Evolutionary conservation across 2,113 vertebrate genomes (phyloP), one percentile per base, ranked within the genome.

Genomic region (Grantiella picta): DNA sequence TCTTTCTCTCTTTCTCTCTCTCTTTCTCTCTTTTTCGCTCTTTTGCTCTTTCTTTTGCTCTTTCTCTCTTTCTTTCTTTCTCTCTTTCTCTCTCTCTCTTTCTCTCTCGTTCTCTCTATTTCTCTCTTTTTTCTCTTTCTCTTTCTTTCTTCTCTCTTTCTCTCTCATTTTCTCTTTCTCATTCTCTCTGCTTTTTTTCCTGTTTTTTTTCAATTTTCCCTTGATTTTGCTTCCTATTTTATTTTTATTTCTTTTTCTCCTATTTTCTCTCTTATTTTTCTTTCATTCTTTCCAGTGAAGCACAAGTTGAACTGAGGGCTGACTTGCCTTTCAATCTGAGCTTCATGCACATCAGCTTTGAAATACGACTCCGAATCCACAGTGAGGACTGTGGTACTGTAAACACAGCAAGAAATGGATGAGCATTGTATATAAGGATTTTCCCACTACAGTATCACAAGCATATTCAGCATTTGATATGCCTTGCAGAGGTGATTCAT

Each of bases 21-120:
- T 38, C 4, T 9, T 7, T 1, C 16, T 25, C 22, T 14, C 3
- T 22, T 17, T 17, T 1, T 27, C 15, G 8, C 3, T 22, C 33
- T 47, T 6, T n/a, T 24, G 23, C 10, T 20, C 23, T 49, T 24
- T 22, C 12, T 49, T 13, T 24, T 12, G 23, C 9, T 50, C 13
- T 50, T 2, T 57, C 11, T 14, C 7, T 28, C 13, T 60, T 3
- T 47, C 5, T 27, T 24, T 10, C 7, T 45, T 20, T 59, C 6
- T 50, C 5, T 21, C 6, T 40, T 9, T 22, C 5, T 31, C 17
- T 16, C 1, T 9, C 2, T 3, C 1, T 29, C 2, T 5, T 2
- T 17, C 4, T 15, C 4, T 5, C 3, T 2, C 8, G 27, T 8
- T 12, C 1, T 11, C 5, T 5, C 7, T 3, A 7, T 33, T 21